Conservation (phyloP, 2,797 vertebrate genomes). For the Gobio occitaniae region DNA sequence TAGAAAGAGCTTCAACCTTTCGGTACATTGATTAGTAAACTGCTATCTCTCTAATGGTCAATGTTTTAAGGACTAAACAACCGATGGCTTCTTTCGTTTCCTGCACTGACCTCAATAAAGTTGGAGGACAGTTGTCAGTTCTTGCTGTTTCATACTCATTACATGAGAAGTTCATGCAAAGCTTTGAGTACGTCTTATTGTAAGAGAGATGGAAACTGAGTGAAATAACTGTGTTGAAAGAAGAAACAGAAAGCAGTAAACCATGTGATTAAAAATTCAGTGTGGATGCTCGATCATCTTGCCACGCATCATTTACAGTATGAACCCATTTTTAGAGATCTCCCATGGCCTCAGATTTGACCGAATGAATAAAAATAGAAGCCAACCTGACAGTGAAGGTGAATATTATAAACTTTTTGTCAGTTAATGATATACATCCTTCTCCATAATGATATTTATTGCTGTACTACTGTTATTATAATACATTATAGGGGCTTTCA, state of each 20-base stretch:
- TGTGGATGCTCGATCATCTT: neutral
- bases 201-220: neutral
- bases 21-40: neutral
- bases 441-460: neutral
- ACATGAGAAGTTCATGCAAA: constrained; percentile 4
- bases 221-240: neutral
- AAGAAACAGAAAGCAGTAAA: neutral
- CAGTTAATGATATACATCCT: neutral
- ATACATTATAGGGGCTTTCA: too few species aligned
- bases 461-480: neutral
- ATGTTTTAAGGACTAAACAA: constrained; percentile 25
- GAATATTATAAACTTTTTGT: neutral
- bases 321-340: neutral
- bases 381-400: neutral
- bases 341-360: too few species aligned
- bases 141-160: constrained; percentile 13
- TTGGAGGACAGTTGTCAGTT: constrained; percentile 1
- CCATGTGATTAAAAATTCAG: neutral
- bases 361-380: constrained; percentile 4
- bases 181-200: neutral
- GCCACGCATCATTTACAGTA: neutral
- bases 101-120: constrained; percentile 9
- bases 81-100: neutral
- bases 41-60: constrained; percentile 39
- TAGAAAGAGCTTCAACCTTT: neutral